Percentiles rank a stretch among this genome's conserved stretches.
phyloP scores from a whole-genome alignment of 2,888 invertebrate species.

The Pinctada fucata region DNA sequence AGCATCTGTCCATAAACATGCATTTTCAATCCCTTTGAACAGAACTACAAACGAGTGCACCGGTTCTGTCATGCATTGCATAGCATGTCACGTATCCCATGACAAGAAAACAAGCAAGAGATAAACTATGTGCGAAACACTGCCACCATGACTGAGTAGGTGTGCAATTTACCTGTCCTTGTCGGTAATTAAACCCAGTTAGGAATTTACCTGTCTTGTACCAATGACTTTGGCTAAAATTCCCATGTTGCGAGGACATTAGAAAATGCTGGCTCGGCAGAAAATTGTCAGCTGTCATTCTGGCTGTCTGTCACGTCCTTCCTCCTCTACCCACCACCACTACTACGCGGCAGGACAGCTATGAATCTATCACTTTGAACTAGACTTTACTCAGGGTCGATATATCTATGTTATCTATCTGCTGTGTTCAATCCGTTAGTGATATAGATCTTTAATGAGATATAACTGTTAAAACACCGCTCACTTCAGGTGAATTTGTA shows the following conservation, averaged over 20 bases:
- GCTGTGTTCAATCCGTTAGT: background rate
- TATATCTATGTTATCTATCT: background rate
- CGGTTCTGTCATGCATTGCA: too few species aligned
- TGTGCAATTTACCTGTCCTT: background rate
- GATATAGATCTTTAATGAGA: too few species aligned
- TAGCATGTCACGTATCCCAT: too few species aligned
- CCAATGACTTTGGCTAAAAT: background rate
- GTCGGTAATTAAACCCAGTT: background rate
- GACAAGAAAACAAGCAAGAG: too few species aligned
- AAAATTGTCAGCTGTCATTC: background rate
- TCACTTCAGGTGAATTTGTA: too few species aligned
- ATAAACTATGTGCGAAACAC: too few species aligned
- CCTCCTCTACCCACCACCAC: background rate
- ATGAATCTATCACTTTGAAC: background rate
- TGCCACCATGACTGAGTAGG: background rate
- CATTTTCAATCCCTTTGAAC: too few species aligned
- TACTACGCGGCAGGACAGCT: background rate
- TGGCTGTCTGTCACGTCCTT: background rate
- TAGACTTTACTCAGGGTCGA: conserved; percentile 4
- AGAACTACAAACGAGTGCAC: too few species aligned
- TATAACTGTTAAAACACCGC: too few species aligned
- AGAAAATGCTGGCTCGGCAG: background rate
- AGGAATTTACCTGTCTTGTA: background rate
- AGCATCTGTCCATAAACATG: too few species aligned
- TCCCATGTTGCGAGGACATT: background rate